Base-by-base conservation (phyloP, 2,797 vertebrate genomes). In the Dallia pectoralis region DNA sequence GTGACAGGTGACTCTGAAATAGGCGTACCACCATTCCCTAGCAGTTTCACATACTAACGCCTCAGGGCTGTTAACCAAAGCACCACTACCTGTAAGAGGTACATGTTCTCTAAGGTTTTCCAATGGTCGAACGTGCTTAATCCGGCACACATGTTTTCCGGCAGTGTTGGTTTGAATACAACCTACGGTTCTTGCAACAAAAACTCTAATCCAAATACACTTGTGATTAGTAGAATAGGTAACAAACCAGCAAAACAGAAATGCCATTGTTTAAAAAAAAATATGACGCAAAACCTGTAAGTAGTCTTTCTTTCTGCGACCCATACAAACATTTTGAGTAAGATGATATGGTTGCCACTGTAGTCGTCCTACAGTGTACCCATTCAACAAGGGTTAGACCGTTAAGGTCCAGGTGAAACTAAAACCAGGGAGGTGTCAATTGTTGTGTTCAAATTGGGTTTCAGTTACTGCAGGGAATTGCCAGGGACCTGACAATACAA, bases 381-480 rank as follows among this genome's bases (percentile, higher is more conserved):
- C 72, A 59, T 48, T 70, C 64, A 78, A 33, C 29, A 44, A n/a
- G 11, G 71, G 29, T 36, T 6, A 29, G 9, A 3, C 33, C 12
- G 30, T 27, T 33, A 61, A 33, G 61, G 49, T 29, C 9, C 5
- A 40, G 2, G 29, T 74, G 74, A 71, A 68, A 79, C 22, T 30
- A 4, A 67, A 22, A 63, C 71, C 71, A n/a, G 29, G 4, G 6
- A 30, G n/a, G 56, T 49, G 67, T 79, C 71, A 32, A 61, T 19
- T 3, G 72, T 32, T 68, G 67, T 70, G 73, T 67, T 78, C 72
- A 74, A 74, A 47, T 67, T 27, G 33, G 48, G 74, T 74, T 81
- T 74, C 40, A n/a, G 74, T 78, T 76, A 44, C 40, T 14, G 40
- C 40, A 11, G 40, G 40, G 40, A 44, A 44, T 44, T 44, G 40